Percentiles rank a stretch among this genome's conserved stretches.
These are phyloP conservation scores for Megalops atlanticus DNA, from an alignment of 2,113 vertebrate genomes.

Conservation along the genomic window DNA sequence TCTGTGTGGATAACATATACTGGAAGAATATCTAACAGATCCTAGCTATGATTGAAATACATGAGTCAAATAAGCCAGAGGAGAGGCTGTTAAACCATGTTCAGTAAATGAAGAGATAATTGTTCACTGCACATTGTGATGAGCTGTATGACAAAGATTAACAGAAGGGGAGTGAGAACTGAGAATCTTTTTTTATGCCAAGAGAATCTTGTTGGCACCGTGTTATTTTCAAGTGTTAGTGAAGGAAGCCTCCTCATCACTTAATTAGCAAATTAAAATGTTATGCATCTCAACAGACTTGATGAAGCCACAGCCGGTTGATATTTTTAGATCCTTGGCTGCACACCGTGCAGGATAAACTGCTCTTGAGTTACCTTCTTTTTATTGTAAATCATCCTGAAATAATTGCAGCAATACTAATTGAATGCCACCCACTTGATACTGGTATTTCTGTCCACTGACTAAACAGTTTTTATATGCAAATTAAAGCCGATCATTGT, in stretches of 20 bases:
- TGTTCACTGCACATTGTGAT: conserved; percentile 7
- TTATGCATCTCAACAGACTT: conserved; percentile 45
- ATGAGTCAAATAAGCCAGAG: not conserved
- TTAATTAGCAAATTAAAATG: conserved; percentile 65
- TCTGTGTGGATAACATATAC: not conserved
- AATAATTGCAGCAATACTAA: conserved; percentile 47
- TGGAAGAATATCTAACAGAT: not conserved
- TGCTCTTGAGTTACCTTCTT: conserved; percentile 54
- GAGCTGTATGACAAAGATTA: conserved; percentile 32
- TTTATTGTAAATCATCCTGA: conserved; percentile 48
- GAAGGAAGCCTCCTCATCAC: conserved; percentile 52
- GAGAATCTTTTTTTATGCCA: conserved; percentile 24
- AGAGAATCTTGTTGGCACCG: conserved; percentile 25
- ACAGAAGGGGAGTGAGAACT: conserved; percentile 26
- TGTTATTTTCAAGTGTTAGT: conserved; percentile 39
- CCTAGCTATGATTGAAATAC: not conserved
- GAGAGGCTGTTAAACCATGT: not conserved
- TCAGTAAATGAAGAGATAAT: conserved; percentile 15
- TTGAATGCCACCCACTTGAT: not conserved
- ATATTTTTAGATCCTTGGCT: conserved; percentile 72
- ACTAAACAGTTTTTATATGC: too few species aligned
- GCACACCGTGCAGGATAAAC: conserved; percentile 46
- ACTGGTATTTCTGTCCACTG: too few species aligned
- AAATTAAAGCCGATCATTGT: too few species aligned
- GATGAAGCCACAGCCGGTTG: conserved; percentile 56